phyloP scores from a whole-genome alignment of 2,888 invertebrate genomes.

The Dysmachus trigonus region DNA sequence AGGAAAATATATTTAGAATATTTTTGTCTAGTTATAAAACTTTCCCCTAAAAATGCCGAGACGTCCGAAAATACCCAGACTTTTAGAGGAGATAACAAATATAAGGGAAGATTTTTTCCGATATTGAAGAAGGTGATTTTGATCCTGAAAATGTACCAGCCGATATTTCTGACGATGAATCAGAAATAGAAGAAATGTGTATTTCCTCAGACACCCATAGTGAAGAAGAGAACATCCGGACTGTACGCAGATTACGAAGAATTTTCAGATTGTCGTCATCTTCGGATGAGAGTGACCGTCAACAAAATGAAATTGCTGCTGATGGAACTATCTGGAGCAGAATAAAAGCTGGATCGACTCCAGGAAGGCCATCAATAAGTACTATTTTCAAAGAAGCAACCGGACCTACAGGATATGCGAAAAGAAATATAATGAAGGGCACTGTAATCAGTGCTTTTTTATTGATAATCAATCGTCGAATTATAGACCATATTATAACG shows the following conservation, averaged over 20 bases:
- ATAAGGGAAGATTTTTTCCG: constrained; percentile 9
- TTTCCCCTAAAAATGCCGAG: constrained; percentile 17
- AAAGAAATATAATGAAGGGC: constrained; percentile 48
- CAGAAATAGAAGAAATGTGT: neutral
- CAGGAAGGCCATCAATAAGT: constrained; percentile 45
- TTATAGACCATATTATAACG: constrained; percentile 50
- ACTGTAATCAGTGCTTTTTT: constrained; percentile 47
- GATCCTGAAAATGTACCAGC: neutral
- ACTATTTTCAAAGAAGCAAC: constrained; percentile 37
- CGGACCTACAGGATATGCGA: constrained; percentile 47
- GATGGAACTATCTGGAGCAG: constrained; percentile 36
- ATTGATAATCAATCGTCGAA: constrained; percentile 47
- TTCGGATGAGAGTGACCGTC: constrained; percentile 10
- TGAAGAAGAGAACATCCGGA: constrained; percentile 18
- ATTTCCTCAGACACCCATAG: constrained; percentile 1
- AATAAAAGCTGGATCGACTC: constrained; percentile 42
- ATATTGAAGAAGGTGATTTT: constrained; percentile 5
- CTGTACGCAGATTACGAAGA: neutral
- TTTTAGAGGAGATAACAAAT: constrained; percentile 22
- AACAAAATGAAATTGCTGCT: constrained; percentile 1
- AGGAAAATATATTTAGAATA: constrained; percentile 4
- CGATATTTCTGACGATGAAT: neutral
- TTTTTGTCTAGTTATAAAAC: constrained; percentile 1
- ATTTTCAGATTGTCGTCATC: constrained; percentile 8
- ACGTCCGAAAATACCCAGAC: constrained; percentile 4